Percentiles rank a stretch among this genome's conserved stretches.
Evolutionary conservation across 2,113 vertebrate genomes (phyloP).

Genomic region (Grantiella picta): DNA sequence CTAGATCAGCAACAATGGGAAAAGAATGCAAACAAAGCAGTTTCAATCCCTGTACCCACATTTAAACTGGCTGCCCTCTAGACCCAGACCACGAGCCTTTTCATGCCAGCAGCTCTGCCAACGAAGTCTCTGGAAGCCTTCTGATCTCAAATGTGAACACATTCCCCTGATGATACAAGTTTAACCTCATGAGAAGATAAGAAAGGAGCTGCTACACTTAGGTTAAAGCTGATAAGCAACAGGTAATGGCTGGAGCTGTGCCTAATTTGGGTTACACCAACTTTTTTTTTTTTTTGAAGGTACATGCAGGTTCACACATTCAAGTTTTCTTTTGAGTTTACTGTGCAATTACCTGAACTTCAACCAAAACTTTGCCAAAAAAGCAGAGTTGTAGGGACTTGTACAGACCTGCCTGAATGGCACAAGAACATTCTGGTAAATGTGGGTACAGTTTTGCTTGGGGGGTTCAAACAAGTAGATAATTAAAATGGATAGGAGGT

Average conservation of each 20-base stretch:
- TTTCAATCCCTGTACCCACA: not conserved
- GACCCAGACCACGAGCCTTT: not conserved
- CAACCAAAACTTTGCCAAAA: conserved; percentile 11
- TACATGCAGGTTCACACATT: not conserved
- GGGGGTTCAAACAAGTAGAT: not conserved
- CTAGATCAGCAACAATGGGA: not conserved
- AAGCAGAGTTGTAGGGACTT: not conserved
- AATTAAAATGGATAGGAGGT: not conserved
- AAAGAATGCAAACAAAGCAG: not conserved
- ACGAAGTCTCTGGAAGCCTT: not conserved
- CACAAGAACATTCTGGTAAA: not conserved
- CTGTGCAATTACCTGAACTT: not conserved
- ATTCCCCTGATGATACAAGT: not conserved
- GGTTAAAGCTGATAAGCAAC: conserved; percentile 19
- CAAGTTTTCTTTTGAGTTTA: not conserved
- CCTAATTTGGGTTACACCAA: not conserved
- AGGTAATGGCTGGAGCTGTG: not conserved
- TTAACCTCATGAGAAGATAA: conserved; percentile 18
- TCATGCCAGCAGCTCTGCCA: not conserved
- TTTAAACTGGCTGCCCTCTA: not conserved
- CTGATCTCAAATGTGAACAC: not conserved
- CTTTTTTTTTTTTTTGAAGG: not conserved
- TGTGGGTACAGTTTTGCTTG: not conserved
- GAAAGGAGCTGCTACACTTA: conserved; percentile 1
- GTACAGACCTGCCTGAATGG: not conserved